These are phyloP conservation scores for Hyalella azteca DNA, from an alignment of 2,888 invertebrate species.

Conservation along the genomic window DNA sequence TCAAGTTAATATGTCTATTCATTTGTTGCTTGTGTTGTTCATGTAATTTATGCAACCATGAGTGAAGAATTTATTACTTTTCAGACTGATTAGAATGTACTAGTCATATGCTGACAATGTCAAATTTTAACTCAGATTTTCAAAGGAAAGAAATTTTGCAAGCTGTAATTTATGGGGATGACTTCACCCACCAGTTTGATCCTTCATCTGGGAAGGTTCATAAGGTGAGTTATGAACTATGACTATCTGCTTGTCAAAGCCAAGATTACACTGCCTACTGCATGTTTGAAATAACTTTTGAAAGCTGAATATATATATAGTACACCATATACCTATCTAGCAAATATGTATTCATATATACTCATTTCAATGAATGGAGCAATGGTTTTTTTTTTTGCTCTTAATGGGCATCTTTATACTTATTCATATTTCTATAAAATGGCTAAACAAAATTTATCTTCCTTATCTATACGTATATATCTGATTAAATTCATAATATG, in stretches of 20 bases:
- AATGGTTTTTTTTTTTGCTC: background rate
- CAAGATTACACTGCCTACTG: background rate
- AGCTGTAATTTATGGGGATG: background rate
- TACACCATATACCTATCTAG: background rate
- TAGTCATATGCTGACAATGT: no score
- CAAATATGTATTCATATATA: background rate
- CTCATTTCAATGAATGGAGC: background rate
- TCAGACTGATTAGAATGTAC: no score
- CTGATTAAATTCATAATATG: no score
- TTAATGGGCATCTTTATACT: background rate
- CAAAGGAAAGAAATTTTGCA: slow-evolving; percentile 9
- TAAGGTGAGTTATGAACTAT: background rate
- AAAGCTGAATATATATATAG: background rate
- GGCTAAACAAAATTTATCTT: no score
- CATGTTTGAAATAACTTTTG: background rate
- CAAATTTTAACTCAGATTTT: background rate
- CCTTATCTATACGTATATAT: no score
- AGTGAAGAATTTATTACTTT: no score
- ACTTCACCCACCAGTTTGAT: background rate
- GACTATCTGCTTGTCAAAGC: background rate
- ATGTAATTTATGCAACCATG: no score
- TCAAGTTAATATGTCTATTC: no score
- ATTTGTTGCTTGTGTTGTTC: no score
- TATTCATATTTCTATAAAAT: no score
- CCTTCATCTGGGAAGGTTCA: background rate